Evolutionary conservation across 2,797 vertebrate species (phyloP).

Genomic region (Picus viridis): DNA sequence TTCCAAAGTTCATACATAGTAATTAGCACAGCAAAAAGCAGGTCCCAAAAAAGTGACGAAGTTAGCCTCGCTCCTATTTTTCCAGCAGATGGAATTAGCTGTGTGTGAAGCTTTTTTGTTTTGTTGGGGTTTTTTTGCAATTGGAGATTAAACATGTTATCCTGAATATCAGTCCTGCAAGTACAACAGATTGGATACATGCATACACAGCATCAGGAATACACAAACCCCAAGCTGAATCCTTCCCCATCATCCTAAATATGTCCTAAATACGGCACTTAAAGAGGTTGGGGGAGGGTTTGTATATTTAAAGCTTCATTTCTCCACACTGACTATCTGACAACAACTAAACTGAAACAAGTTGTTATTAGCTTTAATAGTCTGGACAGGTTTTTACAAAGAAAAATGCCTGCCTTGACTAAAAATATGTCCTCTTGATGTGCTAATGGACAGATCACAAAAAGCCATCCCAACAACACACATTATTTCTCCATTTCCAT

Average conservation of each 20-base stretch:
- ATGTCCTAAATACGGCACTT: background rate
- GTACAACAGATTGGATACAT: background rate
- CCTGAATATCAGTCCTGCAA: conserved; percentile 21
- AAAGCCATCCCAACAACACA: background rate
- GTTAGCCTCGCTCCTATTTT: conserved; percentile 4
- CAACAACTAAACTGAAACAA: background rate
- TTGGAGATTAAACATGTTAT: conserved; percentile 3
- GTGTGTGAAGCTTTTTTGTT: conserved; percentile 26
- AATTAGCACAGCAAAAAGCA: conserved; percentile 51
- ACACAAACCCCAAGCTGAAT: background rate
- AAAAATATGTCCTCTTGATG: conserved; percentile 26
- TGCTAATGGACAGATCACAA: conserved; percentile 11
- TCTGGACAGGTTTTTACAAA: conserved; percentile 26
- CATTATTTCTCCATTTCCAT: background rate
- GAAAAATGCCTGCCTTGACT: background rate
- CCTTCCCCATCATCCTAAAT: background rate
- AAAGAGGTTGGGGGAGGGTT: background rate
- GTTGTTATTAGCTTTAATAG: background rate
- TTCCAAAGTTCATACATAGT: conserved; percentile 47
- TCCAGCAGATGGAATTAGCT: conserved; percentile 61
- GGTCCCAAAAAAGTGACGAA: conserved; percentile 36
- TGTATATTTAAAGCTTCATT: background rate
- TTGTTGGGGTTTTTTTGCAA: background rate
- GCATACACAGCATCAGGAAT: background rate
- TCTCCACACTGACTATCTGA: background rate